These are phyloP conservation scores for Capromys pilorides DNA, from an alignment of 2,797 vertebrate genomes.

Conservation along the genomic window DNA sequence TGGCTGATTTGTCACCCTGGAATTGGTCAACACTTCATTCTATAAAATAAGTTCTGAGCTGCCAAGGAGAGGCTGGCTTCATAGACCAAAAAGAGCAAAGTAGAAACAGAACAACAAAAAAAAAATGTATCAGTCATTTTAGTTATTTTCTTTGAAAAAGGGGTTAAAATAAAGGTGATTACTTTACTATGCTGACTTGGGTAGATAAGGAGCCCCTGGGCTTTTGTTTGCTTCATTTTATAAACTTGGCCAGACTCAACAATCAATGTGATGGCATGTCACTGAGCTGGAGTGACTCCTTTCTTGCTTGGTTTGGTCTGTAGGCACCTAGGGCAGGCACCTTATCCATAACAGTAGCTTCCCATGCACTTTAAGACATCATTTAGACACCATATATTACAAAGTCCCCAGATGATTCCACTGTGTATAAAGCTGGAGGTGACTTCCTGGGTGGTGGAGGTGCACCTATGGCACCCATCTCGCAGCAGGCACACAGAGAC, in stretches of 20 bases:
- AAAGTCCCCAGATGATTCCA: neutral
- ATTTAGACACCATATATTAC: neutral
- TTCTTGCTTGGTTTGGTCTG: neutral
- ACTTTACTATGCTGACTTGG: neutral
- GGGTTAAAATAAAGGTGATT: neutral
- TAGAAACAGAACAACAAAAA: neutral
- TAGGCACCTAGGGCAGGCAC: neutral
- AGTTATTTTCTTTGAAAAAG: neutral
- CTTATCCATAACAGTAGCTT: neutral
- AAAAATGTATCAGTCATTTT: neutral
- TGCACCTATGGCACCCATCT: neutral
- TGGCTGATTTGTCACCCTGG: neutral
- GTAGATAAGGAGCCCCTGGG: neutral
- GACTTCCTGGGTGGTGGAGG: neutral
- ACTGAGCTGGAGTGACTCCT: neutral
- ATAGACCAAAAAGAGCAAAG: neutral
- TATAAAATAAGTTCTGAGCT: neutral
- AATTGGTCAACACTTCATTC: neutral
- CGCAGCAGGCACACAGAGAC: neutral
- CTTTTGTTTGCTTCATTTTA: neutral
- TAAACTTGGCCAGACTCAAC: neutral
- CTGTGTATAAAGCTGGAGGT: neutral
- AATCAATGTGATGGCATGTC: neutral
- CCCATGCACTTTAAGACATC: neutral
- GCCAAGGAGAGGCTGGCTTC: neutral